phyloP scores from a whole-genome alignment of 2,113 vertebrate species.

The Actenoides lindsayi region DNA sequence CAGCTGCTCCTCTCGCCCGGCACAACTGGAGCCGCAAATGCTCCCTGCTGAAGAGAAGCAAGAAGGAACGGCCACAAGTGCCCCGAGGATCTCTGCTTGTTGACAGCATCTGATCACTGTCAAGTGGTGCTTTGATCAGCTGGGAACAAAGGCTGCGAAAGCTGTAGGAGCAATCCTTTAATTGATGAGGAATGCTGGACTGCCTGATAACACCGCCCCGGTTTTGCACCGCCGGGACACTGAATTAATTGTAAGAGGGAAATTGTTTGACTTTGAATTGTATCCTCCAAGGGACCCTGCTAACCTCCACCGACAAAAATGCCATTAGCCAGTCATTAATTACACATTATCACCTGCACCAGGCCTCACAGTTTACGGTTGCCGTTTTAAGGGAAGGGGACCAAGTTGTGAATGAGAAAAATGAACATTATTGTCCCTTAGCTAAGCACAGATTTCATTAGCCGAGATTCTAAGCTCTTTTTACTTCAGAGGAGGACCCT shows the following conservation, averaged over 20 bases:
- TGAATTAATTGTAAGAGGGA: neutral
- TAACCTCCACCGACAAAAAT: neutral
- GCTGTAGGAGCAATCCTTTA: conserved; percentile 5
- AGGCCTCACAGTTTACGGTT: neutral
- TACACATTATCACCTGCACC: neutral
- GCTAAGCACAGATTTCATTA: neutral
- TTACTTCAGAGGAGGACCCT: neutral
- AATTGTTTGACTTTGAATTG: neutral
- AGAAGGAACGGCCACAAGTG: conserved; percentile 29
- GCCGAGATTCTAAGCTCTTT: neutral
- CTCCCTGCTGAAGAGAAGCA: conserved; percentile 29
- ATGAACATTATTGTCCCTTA: neutral
- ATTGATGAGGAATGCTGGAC: conserved; percentile 10
- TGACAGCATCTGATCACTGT: conserved; percentile 20
- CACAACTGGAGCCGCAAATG: neutral
- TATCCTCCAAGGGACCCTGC: neutral
- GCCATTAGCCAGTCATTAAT: neutral
- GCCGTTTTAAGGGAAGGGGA: neutral
- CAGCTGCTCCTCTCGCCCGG: conserved; percentile 6
- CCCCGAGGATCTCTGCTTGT: conserved; percentile 29
- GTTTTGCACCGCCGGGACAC: neutral
- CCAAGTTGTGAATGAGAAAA: neutral
- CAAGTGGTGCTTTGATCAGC: conserved; percentile 60
- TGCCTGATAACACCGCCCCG: neutral
- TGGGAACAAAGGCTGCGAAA: conserved; percentile 41